These are phyloP conservation scores for Alloscopus bannaensis DNA, from an alignment of 2,888 invertebrate genomes.

Conservation along the genomic window DNA sequence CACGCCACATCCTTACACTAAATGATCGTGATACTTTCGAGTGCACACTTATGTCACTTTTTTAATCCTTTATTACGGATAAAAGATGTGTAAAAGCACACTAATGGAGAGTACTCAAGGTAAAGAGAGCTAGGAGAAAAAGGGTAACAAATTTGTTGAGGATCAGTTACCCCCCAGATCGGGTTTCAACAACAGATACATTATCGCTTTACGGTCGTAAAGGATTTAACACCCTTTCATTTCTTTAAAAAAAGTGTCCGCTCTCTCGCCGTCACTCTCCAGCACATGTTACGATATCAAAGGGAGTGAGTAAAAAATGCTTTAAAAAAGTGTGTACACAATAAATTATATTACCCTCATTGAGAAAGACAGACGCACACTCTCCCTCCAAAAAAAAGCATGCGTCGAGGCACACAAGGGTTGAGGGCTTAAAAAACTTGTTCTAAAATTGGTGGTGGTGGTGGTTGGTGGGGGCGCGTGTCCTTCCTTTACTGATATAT, in stretches of 20 bases:
- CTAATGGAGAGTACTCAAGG: neutral
- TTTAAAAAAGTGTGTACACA: constrained; percentile 17
- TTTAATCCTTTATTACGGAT: constrained; percentile 2
- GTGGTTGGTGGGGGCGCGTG: constrained; percentile 22
- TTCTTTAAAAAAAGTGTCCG: neutral
- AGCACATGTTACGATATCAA: too few relatives aligned
- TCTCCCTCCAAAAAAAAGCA: neutral
- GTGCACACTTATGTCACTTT: constrained; percentile 1
- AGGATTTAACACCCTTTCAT: constrained; percentile 22
- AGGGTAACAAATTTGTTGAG: constrained; percentile 7
- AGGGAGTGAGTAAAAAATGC: constrained; percentile 11
- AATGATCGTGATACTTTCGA: too few relatives aligned
- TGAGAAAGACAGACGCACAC: neutral
- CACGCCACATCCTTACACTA: too few relatives aligned
- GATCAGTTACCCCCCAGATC: constrained; percentile 3
- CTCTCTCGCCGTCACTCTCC: too few relatives aligned
- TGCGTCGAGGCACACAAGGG: neutral
- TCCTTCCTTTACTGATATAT: constrained; percentile 1
- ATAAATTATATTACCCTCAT: constrained; percentile 20
- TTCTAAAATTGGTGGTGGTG: constrained; percentile 4
- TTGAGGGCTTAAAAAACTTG: neutral
- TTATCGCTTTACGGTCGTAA: constrained; percentile 5
- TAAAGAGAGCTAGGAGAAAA: neutral
- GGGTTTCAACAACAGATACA: constrained; percentile 4
- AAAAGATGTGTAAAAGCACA: neutral